Conservation (phyloP, 2,888 invertebrate genomes). For the Yponomeuta malinellus region DNA sequence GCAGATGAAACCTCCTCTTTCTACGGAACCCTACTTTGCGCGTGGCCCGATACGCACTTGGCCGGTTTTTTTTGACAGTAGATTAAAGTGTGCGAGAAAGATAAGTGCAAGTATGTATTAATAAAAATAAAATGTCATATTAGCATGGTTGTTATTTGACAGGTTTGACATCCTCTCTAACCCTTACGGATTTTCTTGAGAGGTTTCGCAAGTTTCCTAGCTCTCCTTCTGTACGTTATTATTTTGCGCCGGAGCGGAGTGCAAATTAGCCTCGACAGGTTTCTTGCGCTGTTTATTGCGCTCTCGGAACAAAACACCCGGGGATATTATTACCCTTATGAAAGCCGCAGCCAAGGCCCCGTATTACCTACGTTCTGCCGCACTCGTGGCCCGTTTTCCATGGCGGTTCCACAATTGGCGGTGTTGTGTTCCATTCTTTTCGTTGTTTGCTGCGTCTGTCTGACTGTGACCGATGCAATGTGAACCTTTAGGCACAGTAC, state of each 20-base stretch:
- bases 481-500: no score
- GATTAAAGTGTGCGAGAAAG: no score
- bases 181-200: no score
- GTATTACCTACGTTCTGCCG: background rate
- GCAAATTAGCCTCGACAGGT: slow-evolving; percentile 1
- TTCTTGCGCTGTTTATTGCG: background rate
- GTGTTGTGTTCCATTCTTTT: background rate
- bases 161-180: no score
- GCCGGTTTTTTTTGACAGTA: no score
- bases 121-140: no score
- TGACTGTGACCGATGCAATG: no score
- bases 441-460: background rate
- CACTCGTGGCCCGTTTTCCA: background rate
- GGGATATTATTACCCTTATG: background rate
- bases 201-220: background rate
- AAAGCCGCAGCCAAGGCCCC: background rate
- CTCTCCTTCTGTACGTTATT: background rate
- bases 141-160: no score
- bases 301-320: background rate
- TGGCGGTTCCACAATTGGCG: background rate
- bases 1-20: no score
- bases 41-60: no score
- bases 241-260: background rate
- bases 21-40: no score
- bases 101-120: no score